Conservation (phyloP, 2,797 vertebrate genomes). For the Podarcis lilfordi region DNA sequence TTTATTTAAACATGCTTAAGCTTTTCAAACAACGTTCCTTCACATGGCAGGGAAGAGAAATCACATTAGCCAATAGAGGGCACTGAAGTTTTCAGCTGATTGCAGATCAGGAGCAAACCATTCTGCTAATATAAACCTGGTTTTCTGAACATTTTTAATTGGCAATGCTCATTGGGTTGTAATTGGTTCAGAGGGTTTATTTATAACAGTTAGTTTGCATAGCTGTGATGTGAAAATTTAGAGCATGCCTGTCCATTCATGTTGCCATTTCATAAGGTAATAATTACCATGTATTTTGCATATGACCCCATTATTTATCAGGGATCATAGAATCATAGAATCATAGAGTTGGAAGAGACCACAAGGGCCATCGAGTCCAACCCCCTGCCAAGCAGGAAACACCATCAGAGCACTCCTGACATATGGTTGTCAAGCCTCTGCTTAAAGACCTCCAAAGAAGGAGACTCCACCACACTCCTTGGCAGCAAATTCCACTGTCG, state of each 20-base stretch:
- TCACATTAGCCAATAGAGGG: slow-evolving; percentile 76
- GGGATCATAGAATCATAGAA: too few relatives aligned
- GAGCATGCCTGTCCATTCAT: neutral
- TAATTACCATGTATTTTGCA: neutral
- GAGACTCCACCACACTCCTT: too few relatives aligned
- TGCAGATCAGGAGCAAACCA: neutral
- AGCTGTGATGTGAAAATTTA: neutral
- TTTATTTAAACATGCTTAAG: neutral
- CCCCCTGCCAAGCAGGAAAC: too few relatives aligned
- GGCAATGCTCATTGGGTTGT: neutral
- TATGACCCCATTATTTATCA: neutral
- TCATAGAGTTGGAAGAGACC: too few relatives aligned
- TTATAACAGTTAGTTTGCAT: neutral
- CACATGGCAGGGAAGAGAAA: neutral
- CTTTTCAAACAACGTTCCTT: too few relatives aligned
- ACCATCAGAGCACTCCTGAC: too few relatives aligned
- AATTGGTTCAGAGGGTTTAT: neutral
- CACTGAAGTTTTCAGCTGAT: slow-evolving; percentile 72
- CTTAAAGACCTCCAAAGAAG: too few relatives aligned
- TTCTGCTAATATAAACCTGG: slow-evolving; percentile 5
- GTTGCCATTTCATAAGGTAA: accelerated
- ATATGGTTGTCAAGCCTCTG: too few relatives aligned
- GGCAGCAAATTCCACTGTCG: too few relatives aligned
- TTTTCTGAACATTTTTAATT: slow-evolving; percentile 28
- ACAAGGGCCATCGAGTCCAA: too few relatives aligned